These are phyloP conservation scores for Anser brachyrhynchus DNA, from an alignment of 2,113 vertebrate genomes.

Conservation along the genomic window DNA sequence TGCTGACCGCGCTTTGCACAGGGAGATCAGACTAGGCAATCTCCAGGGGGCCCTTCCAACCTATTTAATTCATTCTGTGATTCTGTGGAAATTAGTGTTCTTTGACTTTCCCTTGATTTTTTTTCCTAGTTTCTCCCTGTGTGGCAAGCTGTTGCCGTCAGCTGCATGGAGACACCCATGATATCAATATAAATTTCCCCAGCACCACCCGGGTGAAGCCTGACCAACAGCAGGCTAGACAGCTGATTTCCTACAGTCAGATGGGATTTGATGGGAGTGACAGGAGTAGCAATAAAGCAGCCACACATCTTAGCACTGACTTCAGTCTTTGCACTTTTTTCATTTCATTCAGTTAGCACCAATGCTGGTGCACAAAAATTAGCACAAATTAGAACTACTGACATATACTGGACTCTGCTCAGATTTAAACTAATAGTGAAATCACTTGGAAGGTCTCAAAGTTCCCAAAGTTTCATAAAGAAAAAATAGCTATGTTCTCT, in stretches of 20 bases:
- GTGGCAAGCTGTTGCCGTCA: background rate
- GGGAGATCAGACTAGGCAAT: background rate
- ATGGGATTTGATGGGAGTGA: background rate
- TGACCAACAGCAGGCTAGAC: conserved; percentile 2
- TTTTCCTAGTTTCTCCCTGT: background rate
- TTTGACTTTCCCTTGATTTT: background rate
- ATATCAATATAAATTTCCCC: background rate
- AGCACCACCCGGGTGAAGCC: background rate
- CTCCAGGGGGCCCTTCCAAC: background rate
- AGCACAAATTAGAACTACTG: background rate
- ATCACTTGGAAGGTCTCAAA: background rate
- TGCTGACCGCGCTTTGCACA: background rate
- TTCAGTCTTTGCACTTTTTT: background rate
- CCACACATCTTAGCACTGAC: background rate
- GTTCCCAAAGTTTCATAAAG: background rate
- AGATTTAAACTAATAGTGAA: background rate
- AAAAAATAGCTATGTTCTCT: background rate
- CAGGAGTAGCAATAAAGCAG: background rate
- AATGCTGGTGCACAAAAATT: background rate
- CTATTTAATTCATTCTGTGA: background rate
- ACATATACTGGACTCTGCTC: background rate
- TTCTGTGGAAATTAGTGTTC: background rate
- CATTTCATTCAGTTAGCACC: background rate
- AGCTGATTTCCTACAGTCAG: conserved; percentile 12
- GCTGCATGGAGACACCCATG: background rate